Evolutionary conservation across 92 coral and sea anemone genomes (phyloP).

Genomic region (Pocillopora grandis): DNA sequence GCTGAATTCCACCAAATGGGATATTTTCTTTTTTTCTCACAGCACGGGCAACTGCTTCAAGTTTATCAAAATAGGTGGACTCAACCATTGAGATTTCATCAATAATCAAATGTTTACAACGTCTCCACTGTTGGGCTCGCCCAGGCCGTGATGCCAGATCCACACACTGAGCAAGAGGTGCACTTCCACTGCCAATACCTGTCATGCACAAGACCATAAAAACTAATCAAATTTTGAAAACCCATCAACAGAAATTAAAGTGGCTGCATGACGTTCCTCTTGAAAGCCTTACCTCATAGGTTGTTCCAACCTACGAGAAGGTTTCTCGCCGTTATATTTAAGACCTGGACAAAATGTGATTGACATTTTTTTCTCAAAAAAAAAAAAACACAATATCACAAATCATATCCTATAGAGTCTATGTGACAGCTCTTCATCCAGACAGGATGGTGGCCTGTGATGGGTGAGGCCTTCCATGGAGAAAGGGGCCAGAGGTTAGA

Average conservation of each 20-base stretch:
- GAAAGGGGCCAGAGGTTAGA: too few relatives aligned
- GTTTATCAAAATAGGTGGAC: constrained; percentile 88
- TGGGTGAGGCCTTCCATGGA: too few relatives aligned
- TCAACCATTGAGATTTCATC: constrained; percentile 99
- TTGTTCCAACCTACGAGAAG: too few relatives aligned
- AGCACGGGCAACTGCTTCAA: constrained; percentile 87
- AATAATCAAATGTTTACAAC: constrained; percentile 86
- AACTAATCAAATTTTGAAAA: not conserved
- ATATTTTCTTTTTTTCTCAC: constrained; percentile 67
- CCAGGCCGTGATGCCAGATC: constrained; percentile 86
- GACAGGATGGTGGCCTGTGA: too few relatives aligned
- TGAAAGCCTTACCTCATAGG: too few relatives aligned
- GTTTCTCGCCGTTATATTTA: too few relatives aligned
- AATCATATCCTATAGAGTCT: too few relatives aligned
- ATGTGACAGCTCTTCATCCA: too few relatives aligned
- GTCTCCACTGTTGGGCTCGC: constrained; percentile 77
- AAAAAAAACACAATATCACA: too few relatives aligned
- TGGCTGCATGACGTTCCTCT: not conserved
- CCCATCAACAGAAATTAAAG: not conserved
- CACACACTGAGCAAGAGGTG: constrained; percentile 70
- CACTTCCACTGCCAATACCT: constrained; percentile 97
- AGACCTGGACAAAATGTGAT: too few relatives aligned
- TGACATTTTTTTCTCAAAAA: too few relatives aligned
- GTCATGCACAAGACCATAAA: not conserved
- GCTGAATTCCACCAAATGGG: constrained; percentile 99